These are phyloP conservation scores for Solenodon paradoxus DNA, from an alignment of 2,113 vertebrate species.

Conservation along the genomic window DNA sequence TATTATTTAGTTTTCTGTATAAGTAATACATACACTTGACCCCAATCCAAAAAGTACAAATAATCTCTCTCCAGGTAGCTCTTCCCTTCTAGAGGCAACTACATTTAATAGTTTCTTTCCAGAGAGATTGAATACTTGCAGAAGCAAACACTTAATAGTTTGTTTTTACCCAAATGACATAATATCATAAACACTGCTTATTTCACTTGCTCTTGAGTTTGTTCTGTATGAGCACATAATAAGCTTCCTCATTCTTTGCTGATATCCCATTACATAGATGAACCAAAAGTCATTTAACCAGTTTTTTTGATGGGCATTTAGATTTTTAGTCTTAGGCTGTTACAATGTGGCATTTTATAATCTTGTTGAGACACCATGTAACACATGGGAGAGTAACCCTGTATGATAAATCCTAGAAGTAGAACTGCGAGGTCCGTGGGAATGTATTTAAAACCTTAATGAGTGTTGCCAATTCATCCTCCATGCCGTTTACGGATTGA, in stretches of 20 bases:
- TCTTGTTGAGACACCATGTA: not conserved
- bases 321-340: not conserved
- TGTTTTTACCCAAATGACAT: not conserved
- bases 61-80: not conserved
- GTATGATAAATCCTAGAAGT: not conserved
- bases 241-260: not conserved
- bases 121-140: not conserved
- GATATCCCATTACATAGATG: not conserved
- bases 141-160: not conserved
- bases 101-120: not conserved
- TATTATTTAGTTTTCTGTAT: not conserved
- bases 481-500: not conserved
- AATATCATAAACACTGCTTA: not conserved
- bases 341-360: not conserved
- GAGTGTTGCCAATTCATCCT: not conserved
- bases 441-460: not conserved
- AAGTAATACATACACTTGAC: not conserved
- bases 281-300: not conserved
- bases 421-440: not conserved
- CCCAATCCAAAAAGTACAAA: not conserved
- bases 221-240: not conserved
- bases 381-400: not conserved
- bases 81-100: not conserved
- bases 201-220: not conserved
- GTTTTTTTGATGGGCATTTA: not conserved